Evolutionary conservation across 2,113 vertebrate genomes (phyloP).

Genomic region (Parus major): DNA sequence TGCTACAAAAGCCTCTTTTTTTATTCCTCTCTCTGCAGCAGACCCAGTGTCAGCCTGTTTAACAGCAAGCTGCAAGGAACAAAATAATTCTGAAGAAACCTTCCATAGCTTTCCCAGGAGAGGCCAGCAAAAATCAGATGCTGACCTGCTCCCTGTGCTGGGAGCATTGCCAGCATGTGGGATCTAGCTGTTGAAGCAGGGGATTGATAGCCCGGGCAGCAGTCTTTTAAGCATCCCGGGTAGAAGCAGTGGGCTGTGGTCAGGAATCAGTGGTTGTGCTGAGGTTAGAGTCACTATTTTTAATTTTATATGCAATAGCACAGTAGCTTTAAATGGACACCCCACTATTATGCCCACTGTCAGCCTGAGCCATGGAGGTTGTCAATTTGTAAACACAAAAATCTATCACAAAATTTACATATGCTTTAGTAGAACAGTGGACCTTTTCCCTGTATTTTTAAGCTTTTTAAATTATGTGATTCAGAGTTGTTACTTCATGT

Average conservation of each 20-base stretch:
- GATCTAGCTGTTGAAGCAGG: not conserved
- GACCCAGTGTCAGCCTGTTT: constrained; percentile 2
- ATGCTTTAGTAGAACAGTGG: not conserved
- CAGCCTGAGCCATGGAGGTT: not conserved
- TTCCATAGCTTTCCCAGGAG: not conserved
- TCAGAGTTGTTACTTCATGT: not conserved
- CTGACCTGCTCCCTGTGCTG: not conserved
- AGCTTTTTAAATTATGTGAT: not conserved
- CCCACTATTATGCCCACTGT: not conserved
- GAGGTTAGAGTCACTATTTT: not conserved
- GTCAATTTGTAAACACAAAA: not conserved
- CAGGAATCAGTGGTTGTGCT: not conserved
- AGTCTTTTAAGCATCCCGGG: not conserved
- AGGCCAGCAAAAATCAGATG: not conserved
- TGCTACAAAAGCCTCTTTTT: constrained; percentile 43
- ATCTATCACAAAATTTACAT: not conserved
- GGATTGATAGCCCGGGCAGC: not conserved
- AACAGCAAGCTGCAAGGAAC: constrained; percentile 21
- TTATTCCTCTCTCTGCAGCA: not conserved
- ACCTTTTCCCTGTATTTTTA: not conserved
- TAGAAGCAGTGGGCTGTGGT: not conserved
- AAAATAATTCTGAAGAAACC: not conserved
- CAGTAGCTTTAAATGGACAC: not conserved
- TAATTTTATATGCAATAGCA: not conserved
- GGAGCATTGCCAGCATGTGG: not conserved